Conservation (phyloP, 2,888 invertebrate genomes). For the Acrobasis repandana region DNA sequence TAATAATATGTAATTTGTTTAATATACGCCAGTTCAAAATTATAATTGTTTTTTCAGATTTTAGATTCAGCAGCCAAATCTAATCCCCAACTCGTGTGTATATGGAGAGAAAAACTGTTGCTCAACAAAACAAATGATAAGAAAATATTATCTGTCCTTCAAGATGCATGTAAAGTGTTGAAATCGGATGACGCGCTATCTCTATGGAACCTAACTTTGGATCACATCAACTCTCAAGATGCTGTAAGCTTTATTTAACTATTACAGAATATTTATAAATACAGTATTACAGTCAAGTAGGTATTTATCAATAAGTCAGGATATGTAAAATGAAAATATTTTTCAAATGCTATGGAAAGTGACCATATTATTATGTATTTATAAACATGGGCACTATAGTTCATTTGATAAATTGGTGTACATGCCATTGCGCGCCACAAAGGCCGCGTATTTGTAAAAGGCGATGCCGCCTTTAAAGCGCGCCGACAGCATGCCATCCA, state of each 20-base stretch:
- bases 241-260: constrained; percentile 52
- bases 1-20: too few species aligned
- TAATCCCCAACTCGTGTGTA: constrained; percentile 49
- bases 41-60: constrained; percentile 50
- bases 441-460: too few species aligned
- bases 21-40: not conserved
- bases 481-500: too few species aligned
- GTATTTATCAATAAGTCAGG: too few species aligned
- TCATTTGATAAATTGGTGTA: too few species aligned
- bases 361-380: too few species aligned
- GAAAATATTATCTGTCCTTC: constrained; percentile 55
- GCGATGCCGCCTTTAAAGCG: too few species aligned
- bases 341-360: not conserved
- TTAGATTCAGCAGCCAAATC: constrained; percentile 55
- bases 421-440: too few species aligned
- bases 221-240: constrained; percentile 55
- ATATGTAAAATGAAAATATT: constrained; percentile 6
- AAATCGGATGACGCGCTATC: constrained; percentile 55
- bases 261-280: too few species aligned
- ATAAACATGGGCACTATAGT: too few species aligned
- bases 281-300: too few species aligned
- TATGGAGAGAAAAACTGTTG: constrained; percentile 67
- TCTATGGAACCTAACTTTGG: constrained; percentile 63
- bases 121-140: constrained; percentile 61
- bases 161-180: constrained; percentile 60